Evolutionary conservation across 2,797 vertebrate species (phyloP), one percentile per base, ranked within the genome.

Genomic region (Myioborus miniatus): DNA sequence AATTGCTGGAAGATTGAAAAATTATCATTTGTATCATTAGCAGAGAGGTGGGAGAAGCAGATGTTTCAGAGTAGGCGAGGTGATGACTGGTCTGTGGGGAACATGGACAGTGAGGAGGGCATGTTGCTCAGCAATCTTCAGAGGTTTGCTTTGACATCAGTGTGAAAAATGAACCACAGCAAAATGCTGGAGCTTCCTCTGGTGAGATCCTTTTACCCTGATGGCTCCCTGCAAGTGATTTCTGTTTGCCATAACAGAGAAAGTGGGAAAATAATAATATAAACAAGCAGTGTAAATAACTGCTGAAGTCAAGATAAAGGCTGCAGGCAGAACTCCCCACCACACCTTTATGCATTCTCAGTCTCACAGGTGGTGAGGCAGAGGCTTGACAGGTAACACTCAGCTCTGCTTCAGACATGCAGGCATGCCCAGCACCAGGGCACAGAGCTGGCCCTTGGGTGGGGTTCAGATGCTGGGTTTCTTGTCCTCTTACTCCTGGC

Each of bases 1-100:
- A 89, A 87, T 92, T 93, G 65, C 62, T 86, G 75, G 75, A 89
- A 91, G 87, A 78, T 65, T 91, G 90, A 78, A 93, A 93, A 96
- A 92, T 83, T 94, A 77, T 85, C 29, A 55, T 89, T 94, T 83
- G 75, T 80, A 41, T 83, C 60, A n/a, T 44, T 83, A 67, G 70
- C 71, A 78, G 81, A 92, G 92, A 70, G n/a, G 90, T 80, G 65
- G 79, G 53, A 89, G 75, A 92, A 96, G 87, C 90, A 95, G 89
- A 87, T 93, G 83, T 94, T 93, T 80, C 1, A 0, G 39, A 77
- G 39, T 20, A 83, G 72, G 30, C 5, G 2, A 93, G 64, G 81
- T 2, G 69, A 91, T 93, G 89, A 95, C 60, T 77, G 64, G 41
- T 58, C 78, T 83, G 65, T 2, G 6, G 75, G 75, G 75, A 87